Percentiles rank a stretch among this genome's conserved stretches.
phyloP scores from a whole-genome alignment of 2,113 vertebrate genomes.

The Petrocephalus zakoni region DNA sequence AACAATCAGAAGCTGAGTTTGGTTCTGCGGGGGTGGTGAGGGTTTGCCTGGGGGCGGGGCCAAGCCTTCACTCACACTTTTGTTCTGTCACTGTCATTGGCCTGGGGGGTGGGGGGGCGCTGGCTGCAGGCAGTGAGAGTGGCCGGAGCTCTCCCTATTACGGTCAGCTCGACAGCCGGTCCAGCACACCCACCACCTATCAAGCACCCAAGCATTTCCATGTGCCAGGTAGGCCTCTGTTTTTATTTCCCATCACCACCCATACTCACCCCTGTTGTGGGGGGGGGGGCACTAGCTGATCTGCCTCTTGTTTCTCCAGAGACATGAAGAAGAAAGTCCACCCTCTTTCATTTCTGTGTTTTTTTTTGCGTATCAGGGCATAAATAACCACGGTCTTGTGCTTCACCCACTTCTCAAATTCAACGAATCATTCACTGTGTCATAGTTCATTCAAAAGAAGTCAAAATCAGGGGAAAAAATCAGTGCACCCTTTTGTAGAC shows the following conservation, averaged over 20 bases:
- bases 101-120: slow-evolving; percentile 46
- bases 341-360: not conserved
- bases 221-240: slow-evolving; percentile 92
- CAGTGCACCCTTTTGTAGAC: not conserved
- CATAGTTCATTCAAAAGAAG: not conserved
- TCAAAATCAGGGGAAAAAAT: not conserved
- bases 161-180: slow-evolving; percentile 88
- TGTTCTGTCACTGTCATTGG: slow-evolving; percentile 69
- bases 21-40: too few relatives aligned
- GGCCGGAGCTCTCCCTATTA: slow-evolving; percentile 97
- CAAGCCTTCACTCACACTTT: slow-evolving; percentile 46
- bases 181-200: slow-evolving; percentile 90
- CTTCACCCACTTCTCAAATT: not conserved
- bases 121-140: slow-evolving; percentile 87
- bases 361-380: not conserved
- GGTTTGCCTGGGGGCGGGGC: slow-evolving; percentile 22
- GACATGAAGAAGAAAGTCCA: not conserved
- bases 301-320: not conserved
- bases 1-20: too few relatives aligned
- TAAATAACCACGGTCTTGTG: not conserved
- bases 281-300: not conserved
- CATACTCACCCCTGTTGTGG: slow-evolving; percentile 32
- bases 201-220: slow-evolving; percentile 98
- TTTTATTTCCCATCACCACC: slow-evolving; percentile 31
- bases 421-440: not conserved